Evolutionary conservation across 1,140 invertebrate genomes (phyloP).

Genomic region (Leguminivora glycinivorella): DNA sequence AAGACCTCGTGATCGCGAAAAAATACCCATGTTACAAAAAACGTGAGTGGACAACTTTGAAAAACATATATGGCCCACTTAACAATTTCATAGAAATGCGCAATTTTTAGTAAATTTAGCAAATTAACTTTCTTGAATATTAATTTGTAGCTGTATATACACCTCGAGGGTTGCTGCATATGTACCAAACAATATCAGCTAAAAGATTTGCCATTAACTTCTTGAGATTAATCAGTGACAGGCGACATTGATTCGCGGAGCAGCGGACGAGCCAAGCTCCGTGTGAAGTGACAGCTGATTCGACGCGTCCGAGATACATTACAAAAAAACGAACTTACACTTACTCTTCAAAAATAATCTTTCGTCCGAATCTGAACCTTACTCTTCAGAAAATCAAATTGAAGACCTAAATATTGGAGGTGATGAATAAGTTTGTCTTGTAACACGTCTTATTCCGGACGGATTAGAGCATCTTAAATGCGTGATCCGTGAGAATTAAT

Average conservation of each 20-base stretch:
- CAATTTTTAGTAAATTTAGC: too few species aligned
- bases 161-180: background rate
- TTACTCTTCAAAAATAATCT: conserved; percentile 29
- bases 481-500: conserved; percentile 67
- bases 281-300: conserved; percentile 69
- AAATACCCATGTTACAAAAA: too few species aligned
- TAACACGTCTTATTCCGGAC: conserved; percentile 57
- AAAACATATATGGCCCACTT: too few species aligned
- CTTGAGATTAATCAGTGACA: conserved; percentile 40
- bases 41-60: too few species aligned
- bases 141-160: too few species aligned
- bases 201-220: conserved; percentile 18
- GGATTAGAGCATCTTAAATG: conserved; percentile 58
- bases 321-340: conserved; percentile 29
- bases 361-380: conserved; percentile 36
- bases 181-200: background rate
- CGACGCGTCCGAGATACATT: conserved; percentile 48
- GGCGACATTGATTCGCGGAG: conserved; percentile 48
- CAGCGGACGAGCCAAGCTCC: conserved; percentile 50
- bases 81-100: too few species aligned
- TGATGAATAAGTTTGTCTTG: conserved; percentile 40
- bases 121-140: too few species aligned
- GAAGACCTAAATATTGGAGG: conserved; percentile 3
- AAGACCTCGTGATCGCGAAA: too few species aligned
- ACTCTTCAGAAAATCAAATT: conserved; percentile 33